Conservation (phyloP, 2,797 vertebrate genomes). For the Crypturellus tataupa region DNA sequence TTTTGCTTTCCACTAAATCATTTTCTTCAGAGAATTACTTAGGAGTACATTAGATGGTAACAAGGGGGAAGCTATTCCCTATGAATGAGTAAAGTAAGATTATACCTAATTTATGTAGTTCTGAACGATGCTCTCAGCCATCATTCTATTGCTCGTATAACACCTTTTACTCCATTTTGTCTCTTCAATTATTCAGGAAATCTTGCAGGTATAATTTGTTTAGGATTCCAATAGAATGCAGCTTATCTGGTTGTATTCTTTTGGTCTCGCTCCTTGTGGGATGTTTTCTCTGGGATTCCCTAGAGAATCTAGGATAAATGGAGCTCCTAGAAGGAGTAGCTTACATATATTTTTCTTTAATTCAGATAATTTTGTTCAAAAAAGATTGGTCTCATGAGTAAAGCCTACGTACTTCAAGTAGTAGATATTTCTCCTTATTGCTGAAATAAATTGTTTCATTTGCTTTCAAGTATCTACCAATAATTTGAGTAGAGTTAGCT, state of each 20-base stretch:
- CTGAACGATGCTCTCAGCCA: not conserved
- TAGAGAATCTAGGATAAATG: not conserved
- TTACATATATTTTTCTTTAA: not conserved
- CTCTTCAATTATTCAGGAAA: not conserved
- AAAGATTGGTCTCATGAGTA: not conserved
- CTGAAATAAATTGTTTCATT: not conserved
- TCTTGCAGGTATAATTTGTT: not conserved
- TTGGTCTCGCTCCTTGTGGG: not conserved
- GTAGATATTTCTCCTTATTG: not conserved
- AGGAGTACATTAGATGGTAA: not conserved
- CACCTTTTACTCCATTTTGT: not conserved
- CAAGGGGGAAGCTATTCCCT: not conserved
- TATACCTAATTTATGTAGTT: not conserved
- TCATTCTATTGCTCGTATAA: not conserved
- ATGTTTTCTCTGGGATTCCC: not conserved
- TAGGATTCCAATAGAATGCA: not conserved
- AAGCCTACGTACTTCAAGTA: not conserved
- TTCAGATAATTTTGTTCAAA: not conserved
- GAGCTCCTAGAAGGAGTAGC: not conserved
- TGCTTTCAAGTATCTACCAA: not conserved
- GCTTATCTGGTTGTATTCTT: not conserved
- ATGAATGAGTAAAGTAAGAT: not conserved
- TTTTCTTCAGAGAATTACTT: not conserved
- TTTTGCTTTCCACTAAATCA: not conserved
- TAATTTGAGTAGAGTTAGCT: conserved; percentile 6